phyloP scores from a whole-genome alignment of 2,113 vertebrate species.

The Rhombomys opimus region DNA sequence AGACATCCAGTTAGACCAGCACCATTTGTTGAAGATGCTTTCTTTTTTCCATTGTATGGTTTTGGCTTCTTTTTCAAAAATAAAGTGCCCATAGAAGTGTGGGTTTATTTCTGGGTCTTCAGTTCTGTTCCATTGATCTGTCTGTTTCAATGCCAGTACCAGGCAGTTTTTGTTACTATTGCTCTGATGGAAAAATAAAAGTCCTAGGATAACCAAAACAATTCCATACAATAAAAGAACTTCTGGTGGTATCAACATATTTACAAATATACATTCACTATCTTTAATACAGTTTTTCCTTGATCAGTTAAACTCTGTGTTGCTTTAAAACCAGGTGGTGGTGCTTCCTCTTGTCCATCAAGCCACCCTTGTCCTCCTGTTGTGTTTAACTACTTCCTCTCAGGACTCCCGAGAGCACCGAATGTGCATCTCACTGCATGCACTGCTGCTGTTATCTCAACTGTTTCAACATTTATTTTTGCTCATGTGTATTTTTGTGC shows the following conservation, averaged over 20 bases:
- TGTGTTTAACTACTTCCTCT: not conserved
- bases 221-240: no score
- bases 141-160: no score
- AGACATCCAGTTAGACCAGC: no score
- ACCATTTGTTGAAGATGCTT: no score
- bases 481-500: not conserved
- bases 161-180: no score
- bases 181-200: no score
- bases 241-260: not conserved
- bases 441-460: not conserved
- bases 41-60: no score
- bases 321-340: not conserved
- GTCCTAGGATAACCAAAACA: no score
- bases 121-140: no score
- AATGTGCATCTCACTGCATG: accelerated
- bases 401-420: not conserved
- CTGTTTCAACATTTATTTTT: not conserved
- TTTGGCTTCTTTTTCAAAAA: no score
- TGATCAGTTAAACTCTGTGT: not conserved
- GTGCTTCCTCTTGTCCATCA: not conserved
- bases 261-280: slow-evolving; percentile 15
- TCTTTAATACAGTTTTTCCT: not conserved
- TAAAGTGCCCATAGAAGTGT: no score
- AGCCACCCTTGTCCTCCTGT: not conserved
- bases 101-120: no score